Evolutionary conservation across 2,888 invertebrate genomes (phyloP).

Genomic region (Ophioninae sp.): DNA sequence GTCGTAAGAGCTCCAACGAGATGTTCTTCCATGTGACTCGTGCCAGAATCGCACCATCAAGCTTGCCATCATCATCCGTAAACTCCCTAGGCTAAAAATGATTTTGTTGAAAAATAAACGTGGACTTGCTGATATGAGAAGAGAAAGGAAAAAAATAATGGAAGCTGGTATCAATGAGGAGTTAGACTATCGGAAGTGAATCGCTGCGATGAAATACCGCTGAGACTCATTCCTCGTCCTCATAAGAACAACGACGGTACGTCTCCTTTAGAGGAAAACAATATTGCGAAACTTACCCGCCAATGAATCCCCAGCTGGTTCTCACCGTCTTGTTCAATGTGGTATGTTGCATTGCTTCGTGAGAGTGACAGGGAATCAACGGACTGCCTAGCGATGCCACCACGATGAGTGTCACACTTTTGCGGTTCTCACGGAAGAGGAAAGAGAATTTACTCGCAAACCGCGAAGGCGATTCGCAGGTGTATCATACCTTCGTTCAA

Average conservation of each 20-base stretch:
- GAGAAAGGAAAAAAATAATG: conserved; percentile 3
- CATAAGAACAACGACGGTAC: conserved; percentile 35
- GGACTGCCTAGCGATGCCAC: conserved; percentile 64
- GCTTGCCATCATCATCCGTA: conserved; percentile 19
- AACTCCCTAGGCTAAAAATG: not conserved
- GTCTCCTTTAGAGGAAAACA: conserved; percentile 59
- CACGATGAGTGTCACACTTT: conserved; percentile 68
- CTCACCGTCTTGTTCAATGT: not conserved
- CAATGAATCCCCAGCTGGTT: conserved; percentile 4
- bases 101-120: not conserved
- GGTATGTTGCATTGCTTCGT: conserved; percentile 50
- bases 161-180: conserved; percentile 36
- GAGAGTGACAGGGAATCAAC: conserved; percentile 29
- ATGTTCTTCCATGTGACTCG: conserved; percentile 61
- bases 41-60: conserved; percentile 59
- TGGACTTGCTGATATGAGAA: not conserved
- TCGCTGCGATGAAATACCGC: not conserved
- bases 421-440: conserved; percentile 75
- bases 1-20: not conserved
- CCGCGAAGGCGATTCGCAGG: conserved; percentile 62
- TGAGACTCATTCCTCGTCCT: conserved; percentile 12
- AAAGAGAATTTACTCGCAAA: conserved; percentile 54
- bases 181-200: conserved; percentile 52
- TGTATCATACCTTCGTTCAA: conserved; percentile 52
- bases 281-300: conserved; percentile 63